Base-by-base conservation (phyloP, 2,888 invertebrate genomes). In the Drosophila vallismaia region DNA sequence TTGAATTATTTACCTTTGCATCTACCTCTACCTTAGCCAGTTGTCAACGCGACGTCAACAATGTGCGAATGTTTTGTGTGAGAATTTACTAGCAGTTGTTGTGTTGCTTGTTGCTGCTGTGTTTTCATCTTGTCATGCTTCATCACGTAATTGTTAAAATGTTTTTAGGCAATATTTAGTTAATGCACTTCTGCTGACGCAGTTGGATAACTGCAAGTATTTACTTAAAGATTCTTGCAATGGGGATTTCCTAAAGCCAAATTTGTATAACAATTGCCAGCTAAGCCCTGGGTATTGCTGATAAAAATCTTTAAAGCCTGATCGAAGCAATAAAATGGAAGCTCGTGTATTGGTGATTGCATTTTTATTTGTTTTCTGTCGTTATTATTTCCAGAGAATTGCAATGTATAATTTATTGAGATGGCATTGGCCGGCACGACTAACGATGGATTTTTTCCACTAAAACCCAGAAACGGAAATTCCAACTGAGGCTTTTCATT, bases 11-110 rank as follows among this genome's bases (percentile, higher is more conserved):
- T 52, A 38, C 8, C 46, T 64, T 54, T 67, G 28, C 26, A n/a
- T 60, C 67, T 63, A 54, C 45, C 36, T 59, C 44, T 66, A 54
- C 62, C 48, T 49, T 74, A 40, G 40, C 9, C 40, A 33, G 67
- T 75, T 85, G 88, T 88, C 86, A 81, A 86, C 77, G 76, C 71
- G 70, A 58, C 60, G 75, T 80, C 84, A 77, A 76, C 86, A 72
- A 76, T 83, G 75, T 82, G 86, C 75, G 71, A 88, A 76, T 75
- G 70, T 69, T 76, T 77, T 68, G 63, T 83, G 77, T 74, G 87
- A 87, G 86, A 86, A 83, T 87, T 85, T 67, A 72, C 36, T 51
- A 68, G 70, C 69, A 74, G 59, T 62, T 63, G 51, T 64, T 60
- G 49, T 40, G 12, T 8, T 38, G 33, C 54, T 36, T 36, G 31